These are phyloP conservation scores for Tapirus terrestris DNA, from an alignment of 2,113 vertebrate species.

Conservation along the genomic window DNA sequence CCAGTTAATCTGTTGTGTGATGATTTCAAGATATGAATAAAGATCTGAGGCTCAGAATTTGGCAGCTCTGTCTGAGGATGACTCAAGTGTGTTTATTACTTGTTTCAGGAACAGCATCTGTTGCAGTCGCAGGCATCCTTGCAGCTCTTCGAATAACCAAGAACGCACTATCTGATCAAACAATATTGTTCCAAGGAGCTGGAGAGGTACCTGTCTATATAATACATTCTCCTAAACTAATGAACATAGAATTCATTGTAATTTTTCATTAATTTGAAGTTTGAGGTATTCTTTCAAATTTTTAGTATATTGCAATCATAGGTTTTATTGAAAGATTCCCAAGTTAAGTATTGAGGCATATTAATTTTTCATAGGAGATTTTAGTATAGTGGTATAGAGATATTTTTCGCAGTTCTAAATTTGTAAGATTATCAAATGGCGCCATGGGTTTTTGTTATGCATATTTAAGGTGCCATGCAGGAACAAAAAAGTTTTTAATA, in stretches of 20 bases:
- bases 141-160: constrained; percentile 95
- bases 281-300: background rate
- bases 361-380: background rate
- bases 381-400: background rate
- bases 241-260: background rate
- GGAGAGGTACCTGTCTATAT: constrained; percentile 90
- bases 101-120: constrained; percentile 94
- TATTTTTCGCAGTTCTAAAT: background rate
- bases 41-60: background rate
- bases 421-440: background rate
- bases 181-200: constrained; percentile 96
- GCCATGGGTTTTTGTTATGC: background rate
- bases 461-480: background rate
- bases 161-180: constrained; percentile 95
- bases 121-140: constrained; percentile 96
- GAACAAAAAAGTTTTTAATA: background rate
- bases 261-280: background rate
- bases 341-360: background rate
- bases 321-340: background rate
- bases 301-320: background rate
- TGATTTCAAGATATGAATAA: background rate
- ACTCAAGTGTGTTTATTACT: background rate
- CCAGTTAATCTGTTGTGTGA: background rate
- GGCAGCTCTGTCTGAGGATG: background rate
- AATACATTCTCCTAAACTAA: background rate